Evolutionary conservation across 2,888 invertebrate genomes (phyloP), one percentile per base, ranked within the genome.

Genomic region (Stegophylla sp.): DNA sequence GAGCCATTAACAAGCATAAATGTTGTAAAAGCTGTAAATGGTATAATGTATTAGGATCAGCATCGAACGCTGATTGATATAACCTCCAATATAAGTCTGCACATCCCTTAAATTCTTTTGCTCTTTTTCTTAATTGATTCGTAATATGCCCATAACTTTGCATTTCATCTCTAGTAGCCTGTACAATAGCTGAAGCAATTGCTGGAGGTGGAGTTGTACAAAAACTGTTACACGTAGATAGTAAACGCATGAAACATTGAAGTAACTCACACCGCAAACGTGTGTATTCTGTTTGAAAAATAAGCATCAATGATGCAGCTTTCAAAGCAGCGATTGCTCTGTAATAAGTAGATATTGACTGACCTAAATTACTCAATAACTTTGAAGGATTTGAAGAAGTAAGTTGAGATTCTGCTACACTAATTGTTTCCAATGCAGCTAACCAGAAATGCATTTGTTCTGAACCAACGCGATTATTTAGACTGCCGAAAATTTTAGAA

Each of bases 151-250:
- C 94, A 86, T 92, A 93, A 84, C 92, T 89, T 84, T 93, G 92
- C 77, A 93, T 89, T 84, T 94, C 93, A 85, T 94, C 94, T 73
- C 93, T 89, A 0, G 92, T 91, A 59, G 91, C 91, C 83, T 93
- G 92, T 0, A 95, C 95, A 74, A 94, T 90, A 2, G 93, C 91
- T 2, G 92, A 91, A 0, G 97, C 96, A 81, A 96, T 94, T 0
- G 96, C 96, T 0, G 97, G 96, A 56, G 97, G 96, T 43, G 97
- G 97, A 82, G 95, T 94, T 82, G 96, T 94, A 85, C 94, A 94
- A 56, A 94, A 88, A 82, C 93, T 91, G 83, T 87, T 89, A 84
- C 94, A 94, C 0, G 93, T 91, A 83, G 91, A 89, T 28, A 91
- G 87, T 71, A 93, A 87, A 85, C 92, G 91, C 3, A 89, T 87